Conservation (phyloP, 2,797 vertebrate species). For the Apogon hyalosoma region DNA sequence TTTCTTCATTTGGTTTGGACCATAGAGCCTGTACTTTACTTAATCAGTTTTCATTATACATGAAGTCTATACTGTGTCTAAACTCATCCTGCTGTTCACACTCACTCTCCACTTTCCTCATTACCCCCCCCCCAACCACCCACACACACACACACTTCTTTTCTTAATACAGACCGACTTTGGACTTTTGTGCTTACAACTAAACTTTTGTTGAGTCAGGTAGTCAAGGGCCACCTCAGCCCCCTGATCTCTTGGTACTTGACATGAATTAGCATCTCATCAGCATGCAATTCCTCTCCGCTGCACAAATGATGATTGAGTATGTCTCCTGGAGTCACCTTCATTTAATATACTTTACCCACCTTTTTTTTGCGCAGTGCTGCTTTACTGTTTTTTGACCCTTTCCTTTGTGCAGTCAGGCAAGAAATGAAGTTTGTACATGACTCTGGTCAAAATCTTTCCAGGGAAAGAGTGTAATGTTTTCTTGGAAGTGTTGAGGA, state of each 20-base stretch:
- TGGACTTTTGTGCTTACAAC: not conserved
- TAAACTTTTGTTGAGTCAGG: conserved; percentile 14
- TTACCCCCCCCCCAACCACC: not conserved
- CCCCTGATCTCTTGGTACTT: conserved; percentile 11
- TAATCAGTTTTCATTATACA: conserved; percentile 26
- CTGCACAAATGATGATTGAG: conserved; percentile 23
- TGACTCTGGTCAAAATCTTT: not conserved
- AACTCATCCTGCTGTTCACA: not conserved
- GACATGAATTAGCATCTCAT: conserved; percentile 56
- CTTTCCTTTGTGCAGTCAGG: conserved; percentile 8
- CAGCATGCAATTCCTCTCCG: conserved; percentile 25
- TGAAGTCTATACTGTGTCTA: conserved; percentile 7
- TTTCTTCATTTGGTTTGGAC: not conserved
- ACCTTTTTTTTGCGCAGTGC: not conserved
- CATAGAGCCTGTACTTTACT: conserved; percentile 11
- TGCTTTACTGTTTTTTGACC: conserved; percentile 3
- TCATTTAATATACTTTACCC: not conserved
- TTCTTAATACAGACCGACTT: not conserved
- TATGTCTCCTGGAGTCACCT: conserved; percentile 18
- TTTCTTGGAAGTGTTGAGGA: conserved; percentile 3
- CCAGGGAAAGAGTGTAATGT: conserved; percentile 2
- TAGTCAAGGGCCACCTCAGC: not conserved
- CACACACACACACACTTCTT: too few relatives aligned
- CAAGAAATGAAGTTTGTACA: conserved; percentile 19
- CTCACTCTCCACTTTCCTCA: not conserved